Evolutionary conservation across 2,113 vertebrate species (phyloP).

Genomic region (Oreotragus oreotragus): DNA sequence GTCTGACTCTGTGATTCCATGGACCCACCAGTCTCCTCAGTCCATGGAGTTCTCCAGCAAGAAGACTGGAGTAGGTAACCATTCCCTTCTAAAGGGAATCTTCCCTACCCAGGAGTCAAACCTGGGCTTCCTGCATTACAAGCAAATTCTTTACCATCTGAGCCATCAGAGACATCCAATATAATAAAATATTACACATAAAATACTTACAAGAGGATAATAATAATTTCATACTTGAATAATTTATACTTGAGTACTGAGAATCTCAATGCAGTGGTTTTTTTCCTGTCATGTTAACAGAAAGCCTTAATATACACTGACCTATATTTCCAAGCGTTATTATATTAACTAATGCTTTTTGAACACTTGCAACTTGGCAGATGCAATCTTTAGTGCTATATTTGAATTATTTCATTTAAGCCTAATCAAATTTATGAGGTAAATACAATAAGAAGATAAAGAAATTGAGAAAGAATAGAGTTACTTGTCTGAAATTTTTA

Average conservation of each 20-base stretch:
- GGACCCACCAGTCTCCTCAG: background rate
- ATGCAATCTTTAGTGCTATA: background rate
- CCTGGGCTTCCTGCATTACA: background rate
- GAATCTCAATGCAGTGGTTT: background rate
- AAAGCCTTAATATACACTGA: background rate
- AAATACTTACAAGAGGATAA: background rate
- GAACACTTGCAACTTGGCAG: background rate
- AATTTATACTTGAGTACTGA: background rate
- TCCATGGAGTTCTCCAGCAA: background rate
- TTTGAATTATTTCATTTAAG: background rate
- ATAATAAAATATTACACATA: background rate
- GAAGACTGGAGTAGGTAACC: background rate
- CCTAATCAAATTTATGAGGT: background rate
- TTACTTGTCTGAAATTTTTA: background rate
- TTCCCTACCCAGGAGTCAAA: background rate
- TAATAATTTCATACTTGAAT: background rate
- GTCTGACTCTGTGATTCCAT: background rate
- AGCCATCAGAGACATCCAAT: background rate
- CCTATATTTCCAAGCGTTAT: background rate
- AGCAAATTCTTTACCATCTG: background rate
- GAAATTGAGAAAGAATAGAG: background rate
- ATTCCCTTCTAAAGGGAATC: background rate
- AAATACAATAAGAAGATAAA: background rate
- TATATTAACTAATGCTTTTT: background rate
- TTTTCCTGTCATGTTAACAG: background rate